A percentile compares a stretch with the other conserved stretches of the same genome.
Evolutionary conservation across 2,888 invertebrate species (phyloP).

Genomic region (Myopa testacea): DNA sequence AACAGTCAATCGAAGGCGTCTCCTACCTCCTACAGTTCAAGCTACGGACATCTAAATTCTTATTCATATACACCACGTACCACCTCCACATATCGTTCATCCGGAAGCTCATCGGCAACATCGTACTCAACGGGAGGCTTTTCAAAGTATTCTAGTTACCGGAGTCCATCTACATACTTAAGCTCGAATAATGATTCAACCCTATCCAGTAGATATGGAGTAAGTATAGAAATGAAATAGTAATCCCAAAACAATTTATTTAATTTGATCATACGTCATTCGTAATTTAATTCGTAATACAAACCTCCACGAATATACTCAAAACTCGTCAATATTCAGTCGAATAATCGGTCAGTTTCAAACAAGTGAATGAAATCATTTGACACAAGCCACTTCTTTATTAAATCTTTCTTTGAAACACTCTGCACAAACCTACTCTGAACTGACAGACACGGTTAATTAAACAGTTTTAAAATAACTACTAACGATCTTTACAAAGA

Average conservation of each 20-base stretch:
- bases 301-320: constrained; percentile 1
- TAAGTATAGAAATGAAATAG: constrained; percentile 56
- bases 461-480: too few relatives aligned
- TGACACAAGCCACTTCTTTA: too few relatives aligned
- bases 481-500: too few relatives aligned
- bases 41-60: constrained; percentile 40
- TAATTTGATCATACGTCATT: constrained; percentile 15
- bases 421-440: too few relatives aligned
- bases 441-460: too few relatives aligned
- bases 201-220: constrained; percentile 68
- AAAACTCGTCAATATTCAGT: background rate
- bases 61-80: constrained; percentile 57
- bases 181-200: constrained; percentile 65
- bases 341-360: background rate
- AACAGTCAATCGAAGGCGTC: constrained; percentile 59
- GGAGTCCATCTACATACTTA: constrained; percentile 60
- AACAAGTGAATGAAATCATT: too few relatives aligned
- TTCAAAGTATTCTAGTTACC: constrained; percentile 59
- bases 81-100: constrained; percentile 36
- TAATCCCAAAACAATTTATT: background rate
- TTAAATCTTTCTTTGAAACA: too few relatives aligned
- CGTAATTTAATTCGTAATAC: background rate
- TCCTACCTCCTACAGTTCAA: constrained; percentile 52
- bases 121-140: constrained; percentile 60
- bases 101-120: constrained; percentile 50